A percentile compares a stretch with the other conserved stretches of the same genome.
These are phyloP conservation scores for Tenthredo notha DNA, from an alignment of 2,888 invertebrate species.

Conservation along the genomic window DNA sequence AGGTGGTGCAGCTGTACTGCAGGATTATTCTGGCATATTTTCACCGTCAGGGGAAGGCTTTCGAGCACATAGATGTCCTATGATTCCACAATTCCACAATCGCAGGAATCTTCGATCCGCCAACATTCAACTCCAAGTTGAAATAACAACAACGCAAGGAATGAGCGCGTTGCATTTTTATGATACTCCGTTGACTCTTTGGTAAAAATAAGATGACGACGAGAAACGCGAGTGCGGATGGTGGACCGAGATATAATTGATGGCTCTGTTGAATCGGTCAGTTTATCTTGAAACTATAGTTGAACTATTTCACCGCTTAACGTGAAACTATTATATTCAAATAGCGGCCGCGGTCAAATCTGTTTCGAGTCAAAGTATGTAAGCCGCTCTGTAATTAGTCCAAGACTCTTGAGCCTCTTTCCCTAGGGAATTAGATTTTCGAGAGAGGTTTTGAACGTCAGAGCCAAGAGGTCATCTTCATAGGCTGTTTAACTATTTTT, in stretches of 20 bases:
- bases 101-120: conserved; percentile 18
- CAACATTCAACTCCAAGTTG: not conserved
- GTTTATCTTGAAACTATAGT: conserved; percentile 30
- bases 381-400: conserved; percentile 42
- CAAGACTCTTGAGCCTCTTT: conserved; percentile 9
- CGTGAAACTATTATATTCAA: conserved; percentile 39
- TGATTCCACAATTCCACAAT: conserved; percentile 24
- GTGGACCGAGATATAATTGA: not conserved
- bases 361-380: conserved; percentile 22
- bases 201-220: not conserved
- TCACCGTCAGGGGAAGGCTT: not conserved
- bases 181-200: not conserved
- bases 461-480: conserved; percentile 14
- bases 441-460: conserved; percentile 4
- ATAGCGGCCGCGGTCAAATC: conserved; percentile 22
- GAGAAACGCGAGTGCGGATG: not conserved
- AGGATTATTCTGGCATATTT: conserved; percentile 43
- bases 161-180: not conserved
- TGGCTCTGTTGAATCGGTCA: conserved; percentile 5
- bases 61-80: conserved; percentile 2
- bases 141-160: not conserved
- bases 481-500: not conserved
- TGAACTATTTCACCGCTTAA: conserved; percentile 23
- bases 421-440: conserved; percentile 34
- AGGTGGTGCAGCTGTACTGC: conserved; percentile 10